phyloP scores from a whole-genome alignment of 2,797 vertebrate species.

The Melanotaenia nigrans region DNA sequence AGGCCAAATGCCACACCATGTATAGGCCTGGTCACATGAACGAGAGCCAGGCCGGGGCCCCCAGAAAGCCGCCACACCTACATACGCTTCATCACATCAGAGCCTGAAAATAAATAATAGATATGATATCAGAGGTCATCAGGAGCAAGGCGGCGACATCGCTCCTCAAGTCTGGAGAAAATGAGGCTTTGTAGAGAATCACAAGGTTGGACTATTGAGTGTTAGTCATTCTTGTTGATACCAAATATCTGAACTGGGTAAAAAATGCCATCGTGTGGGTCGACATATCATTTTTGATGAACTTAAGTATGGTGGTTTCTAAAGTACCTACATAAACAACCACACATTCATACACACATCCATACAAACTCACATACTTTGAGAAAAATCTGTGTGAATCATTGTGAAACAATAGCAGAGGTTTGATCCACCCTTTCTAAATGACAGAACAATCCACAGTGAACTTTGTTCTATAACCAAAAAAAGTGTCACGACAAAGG shows the following conservation, averaged over 20 bases:
- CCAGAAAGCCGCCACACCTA: conserved; percentile 68
- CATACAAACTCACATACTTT: conserved; percentile 45
- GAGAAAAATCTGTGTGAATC: conserved; percentile 57
- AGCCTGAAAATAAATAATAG: conserved; percentile 75
- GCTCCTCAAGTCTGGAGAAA: conserved; percentile 32
- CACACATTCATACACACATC: conserved; percentile 31
- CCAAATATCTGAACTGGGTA: conserved; percentile 18
- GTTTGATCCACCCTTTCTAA: conserved; percentile 64
- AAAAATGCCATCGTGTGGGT: conserved; percentile 40
- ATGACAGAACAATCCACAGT: conserved; percentile 60
- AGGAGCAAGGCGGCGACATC: conserved; percentile 44
- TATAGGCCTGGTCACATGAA: conserved; percentile 84
- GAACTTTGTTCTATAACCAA: conserved; percentile 58
- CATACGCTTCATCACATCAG: conserved; percentile 68
- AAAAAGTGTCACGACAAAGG: conserved; percentile 52
- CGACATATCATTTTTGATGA: conserved; percentile 45
- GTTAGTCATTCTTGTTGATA: conserved; percentile 28
- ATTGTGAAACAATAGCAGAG: conserved; percentile 73
- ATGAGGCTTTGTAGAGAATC: conserved; percentile 34
- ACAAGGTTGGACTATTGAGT: conserved; percentile 40
- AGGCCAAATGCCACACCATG: conserved; percentile 86
- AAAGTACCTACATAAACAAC: conserved; percentile 20
- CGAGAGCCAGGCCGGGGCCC: conserved; percentile 63
- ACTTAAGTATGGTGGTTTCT: conserved; percentile 23
- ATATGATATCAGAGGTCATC: conserved; percentile 69